phyloP scores from a whole-genome alignment of 2,888 invertebrate species.

The Sphaeridia pumilis region DNA sequence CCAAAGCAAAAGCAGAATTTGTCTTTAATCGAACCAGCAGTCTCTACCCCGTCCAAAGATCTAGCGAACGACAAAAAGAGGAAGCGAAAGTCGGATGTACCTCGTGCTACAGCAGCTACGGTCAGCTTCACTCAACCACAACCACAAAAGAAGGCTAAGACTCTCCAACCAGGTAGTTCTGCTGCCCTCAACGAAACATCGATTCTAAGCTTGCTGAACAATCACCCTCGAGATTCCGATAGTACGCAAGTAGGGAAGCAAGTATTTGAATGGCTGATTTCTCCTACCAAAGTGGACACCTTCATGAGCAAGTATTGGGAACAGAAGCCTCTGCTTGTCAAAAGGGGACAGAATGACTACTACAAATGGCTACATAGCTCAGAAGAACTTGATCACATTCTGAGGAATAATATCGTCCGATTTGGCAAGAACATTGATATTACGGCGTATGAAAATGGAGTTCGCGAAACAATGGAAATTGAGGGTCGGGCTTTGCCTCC shows the following conservation, averaged over 20 bases:
- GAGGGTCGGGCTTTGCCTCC: conserved; percentile 62
- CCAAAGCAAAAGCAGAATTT: too few species aligned
- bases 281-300: conserved; percentile 18
- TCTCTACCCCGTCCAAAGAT: too few species aligned
- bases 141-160: too few species aligned
- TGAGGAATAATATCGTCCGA: conserved; percentile 61
- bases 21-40: too few species aligned
- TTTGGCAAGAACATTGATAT: conserved; percentile 85
- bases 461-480: conserved; percentile 74
- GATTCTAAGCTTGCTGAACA: too few species aligned
- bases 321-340: conserved; percentile 58
- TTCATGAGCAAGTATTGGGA: conserved; percentile 62
- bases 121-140: too few species aligned
- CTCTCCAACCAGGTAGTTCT: too few species aligned
- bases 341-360: conserved; percentile 45
- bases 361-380: conserved; percentile 59
- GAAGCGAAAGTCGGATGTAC: too few species aligned
- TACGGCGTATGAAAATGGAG: conserved; percentile 68
- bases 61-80: too few species aligned
- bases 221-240: too few species aligned
- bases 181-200: too few species aligned
- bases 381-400: conserved; percentile 60
- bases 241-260: conserved; percentile 22
- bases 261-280: conserved; percentile 26
- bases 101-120: too few species aligned